A percentile compares a stretch with the other conserved stretches of the same genome.
Evolutionary conservation across 1,140 invertebrate species (phyloP).

Genomic region (Nylanderia fulva): DNA sequence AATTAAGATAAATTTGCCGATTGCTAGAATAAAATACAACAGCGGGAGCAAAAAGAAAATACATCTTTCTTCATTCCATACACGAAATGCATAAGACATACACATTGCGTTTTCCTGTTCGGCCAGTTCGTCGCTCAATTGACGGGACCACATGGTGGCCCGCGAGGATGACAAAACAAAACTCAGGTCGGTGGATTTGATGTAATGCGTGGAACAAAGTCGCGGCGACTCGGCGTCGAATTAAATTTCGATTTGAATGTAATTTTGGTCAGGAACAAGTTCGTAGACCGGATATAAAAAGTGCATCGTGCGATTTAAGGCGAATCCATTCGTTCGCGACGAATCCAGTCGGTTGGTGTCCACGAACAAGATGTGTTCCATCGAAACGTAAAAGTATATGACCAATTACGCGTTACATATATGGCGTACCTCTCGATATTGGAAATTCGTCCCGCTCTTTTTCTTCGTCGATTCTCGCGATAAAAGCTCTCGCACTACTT

Average conservation of each 20-base stretch:
- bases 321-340: conserved; percentile 15
- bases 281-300: conserved; percentile 51
- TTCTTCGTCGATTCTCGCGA: conserved; percentile 16
- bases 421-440: conserved; percentile 76
- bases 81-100: not conserved
- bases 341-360: conserved; percentile 36
- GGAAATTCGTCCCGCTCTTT: conserved; percentile 67
- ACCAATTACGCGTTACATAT: conserved; percentile 84
- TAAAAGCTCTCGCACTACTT: not conserved
- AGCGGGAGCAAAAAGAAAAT: not conserved
- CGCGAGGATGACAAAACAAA: conserved; percentile 29
- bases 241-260: conserved; percentile 76
- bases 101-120: not conserved
- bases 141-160: not conserved
- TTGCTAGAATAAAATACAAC: not conserved
- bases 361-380: conserved; percentile 67
- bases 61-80: not conserved
- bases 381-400: conserved; percentile 79
- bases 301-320: conserved; percentile 66
- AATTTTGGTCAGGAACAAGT: conserved; percentile 76
- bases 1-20: conserved; percentile 7
- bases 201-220: conserved; percentile 13
- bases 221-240: conserved; percentile 57
- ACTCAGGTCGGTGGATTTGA: not conserved
- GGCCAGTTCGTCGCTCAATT: conserved; percentile 14